Conservation (phyloP, 2,113 vertebrate species). For the Neofelis nebulosa region DNA sequence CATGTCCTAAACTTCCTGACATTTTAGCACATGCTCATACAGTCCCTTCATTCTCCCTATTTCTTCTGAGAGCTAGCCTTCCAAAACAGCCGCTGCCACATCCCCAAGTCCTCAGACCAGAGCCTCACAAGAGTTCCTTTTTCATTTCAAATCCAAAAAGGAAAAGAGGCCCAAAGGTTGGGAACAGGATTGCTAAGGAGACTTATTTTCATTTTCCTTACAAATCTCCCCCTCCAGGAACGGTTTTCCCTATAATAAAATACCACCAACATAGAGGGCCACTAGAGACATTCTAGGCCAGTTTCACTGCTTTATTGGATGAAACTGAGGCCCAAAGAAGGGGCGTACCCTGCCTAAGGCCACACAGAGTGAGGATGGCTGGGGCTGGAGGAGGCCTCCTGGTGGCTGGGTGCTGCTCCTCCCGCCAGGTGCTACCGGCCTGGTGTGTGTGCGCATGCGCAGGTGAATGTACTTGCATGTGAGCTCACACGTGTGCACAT, state of each 20-base stretch:
- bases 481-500: rapidly evolving
- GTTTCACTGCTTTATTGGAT: background rate
- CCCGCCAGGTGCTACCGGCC: rapidly evolving
- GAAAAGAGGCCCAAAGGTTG: background rate
- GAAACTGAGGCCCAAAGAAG: background rate
- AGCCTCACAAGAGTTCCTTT: background rate
- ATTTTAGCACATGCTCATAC: background rate
- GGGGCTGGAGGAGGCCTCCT: background rate
- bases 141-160: background rate
- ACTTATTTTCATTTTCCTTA: background rate
- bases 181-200: background rate
- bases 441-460: background rate
- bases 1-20: background rate
- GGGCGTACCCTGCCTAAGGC: background rate
- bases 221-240: background rate
- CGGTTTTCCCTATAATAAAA: background rate
- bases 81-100: background rate
- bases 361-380: background rate
- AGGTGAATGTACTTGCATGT: background rate
- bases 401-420: background rate
- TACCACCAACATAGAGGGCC: rapidly evolving
- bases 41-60: background rate
- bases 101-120: background rate
- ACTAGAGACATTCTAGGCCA: background rate
- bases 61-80: background rate